phyloP scores from a whole-genome alignment of 2,888 invertebrate genomes.

The Lepidocyrtinus sp. region DNA sequence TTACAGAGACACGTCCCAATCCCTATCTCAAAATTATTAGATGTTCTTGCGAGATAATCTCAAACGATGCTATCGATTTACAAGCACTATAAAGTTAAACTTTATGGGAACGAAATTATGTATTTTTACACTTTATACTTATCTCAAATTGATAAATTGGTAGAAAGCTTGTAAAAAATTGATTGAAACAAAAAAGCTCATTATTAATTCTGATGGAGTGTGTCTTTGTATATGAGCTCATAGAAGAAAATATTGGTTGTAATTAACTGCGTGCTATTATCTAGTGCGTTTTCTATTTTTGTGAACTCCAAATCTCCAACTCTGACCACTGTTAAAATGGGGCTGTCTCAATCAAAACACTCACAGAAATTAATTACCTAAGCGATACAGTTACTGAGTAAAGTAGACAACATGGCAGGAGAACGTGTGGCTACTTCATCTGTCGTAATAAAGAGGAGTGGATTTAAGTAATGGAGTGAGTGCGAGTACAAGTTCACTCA shows the following conservation, averaged over 20 bases:
- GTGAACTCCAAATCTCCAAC: background rate
- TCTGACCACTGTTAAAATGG: background rate
- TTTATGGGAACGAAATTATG: background rate
- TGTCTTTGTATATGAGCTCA: background rate
- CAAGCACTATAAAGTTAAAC: background rate
- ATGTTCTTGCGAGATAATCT: background rate
- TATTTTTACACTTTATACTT: background rate
- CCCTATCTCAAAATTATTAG: background rate
- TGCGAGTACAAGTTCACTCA: background rate
- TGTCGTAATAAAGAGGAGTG: background rate
- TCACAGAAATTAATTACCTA: background rate
- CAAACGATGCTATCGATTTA: background rate
- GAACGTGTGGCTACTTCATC: background rate
- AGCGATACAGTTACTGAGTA: background rate
- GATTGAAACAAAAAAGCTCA: background rate
- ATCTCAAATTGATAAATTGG: background rate
- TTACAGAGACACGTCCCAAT: background rate
- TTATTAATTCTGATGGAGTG: background rate
- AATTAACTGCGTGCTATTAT: background rate
- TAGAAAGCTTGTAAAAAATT: background rate
- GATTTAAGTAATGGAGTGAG: too few species aligned
- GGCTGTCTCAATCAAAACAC: background rate
- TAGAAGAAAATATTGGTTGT: too few species aligned
- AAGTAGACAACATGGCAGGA: background rate
- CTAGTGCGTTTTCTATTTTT: background rate